phyloP scores from a whole-genome alignment of 2,113 vertebrate genomes.

The Dermatemys mawii region DNA sequence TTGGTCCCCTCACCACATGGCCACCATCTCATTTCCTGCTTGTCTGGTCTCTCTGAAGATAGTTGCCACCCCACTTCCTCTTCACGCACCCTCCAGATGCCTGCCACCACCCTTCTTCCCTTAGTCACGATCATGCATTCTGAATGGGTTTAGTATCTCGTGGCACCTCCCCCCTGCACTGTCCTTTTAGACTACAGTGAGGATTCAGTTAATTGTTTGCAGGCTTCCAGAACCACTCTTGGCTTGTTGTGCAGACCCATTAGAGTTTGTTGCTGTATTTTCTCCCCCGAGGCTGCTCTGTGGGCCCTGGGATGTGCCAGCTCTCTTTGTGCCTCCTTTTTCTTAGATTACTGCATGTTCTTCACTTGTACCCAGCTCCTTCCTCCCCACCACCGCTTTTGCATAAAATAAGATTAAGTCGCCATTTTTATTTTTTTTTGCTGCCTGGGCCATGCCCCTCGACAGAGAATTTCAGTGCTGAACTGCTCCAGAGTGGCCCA shows the following conservation, averaged over 20 bases:
- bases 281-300: neutral
- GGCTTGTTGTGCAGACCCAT: neutral
- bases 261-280: neutral
- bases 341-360: too few species aligned
- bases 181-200: fast-evolving
- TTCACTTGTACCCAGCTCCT: neutral
- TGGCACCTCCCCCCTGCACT: fast-evolving
- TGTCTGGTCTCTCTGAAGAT: neutral
- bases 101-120: neutral
- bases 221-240: neutral
- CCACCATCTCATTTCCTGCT: neutral
- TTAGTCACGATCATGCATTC: neutral
- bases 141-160: fast-evolving
- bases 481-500: neutral
- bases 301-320: fast-evolving
- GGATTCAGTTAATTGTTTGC: fast-evolving
- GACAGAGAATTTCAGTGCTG: neutral
- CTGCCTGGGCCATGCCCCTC: neutral
- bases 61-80: neutral
- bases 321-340: neutral
- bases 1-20: neutral
- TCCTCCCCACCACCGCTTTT: neutral
- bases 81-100: neutral
- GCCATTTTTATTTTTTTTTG: too few species aligned
- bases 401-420: fast-evolving